Evolutionary conservation across 2,888 invertebrate species (phyloP), one percentile per base, ranked within the genome.

Genomic region (Luperina testacea): DNA sequence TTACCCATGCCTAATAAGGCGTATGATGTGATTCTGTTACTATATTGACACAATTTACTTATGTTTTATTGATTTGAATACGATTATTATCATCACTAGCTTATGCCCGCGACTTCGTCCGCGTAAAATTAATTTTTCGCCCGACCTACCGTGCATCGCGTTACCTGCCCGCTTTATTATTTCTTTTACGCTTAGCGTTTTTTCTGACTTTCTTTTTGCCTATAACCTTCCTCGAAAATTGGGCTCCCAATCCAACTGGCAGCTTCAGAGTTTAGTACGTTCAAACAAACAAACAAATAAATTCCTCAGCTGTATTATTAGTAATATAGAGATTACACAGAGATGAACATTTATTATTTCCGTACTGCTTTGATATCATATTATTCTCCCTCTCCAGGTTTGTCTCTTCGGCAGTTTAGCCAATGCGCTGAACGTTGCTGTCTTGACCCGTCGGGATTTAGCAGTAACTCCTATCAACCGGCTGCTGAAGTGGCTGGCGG

Each of bases 371-470:
- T 32, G 13, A 15, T 63, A 20, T 11, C 8, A 57, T 24, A 38
- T 65, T 42, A 42, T n/a, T 32, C 38, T n/a, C 69, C 6, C 0
- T 74, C 88, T 86, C 17, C 93, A 97, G 97, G 98, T 99, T 51
- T 99, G 99, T 92, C 93, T 98, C 68, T 98, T 99, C 90, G 99
- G 99, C 24, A 98, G 98, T 59, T 96, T 99, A 80, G 98, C 99
- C n/a, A 99, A 99, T 92, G 97, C 98, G 27, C 95, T 99, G 85
- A 99, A 99, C 94, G 98, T 99, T 83, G 98, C 98, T 5, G 98
- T 99, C 7, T 96, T 99, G 83, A 98, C 99, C 6, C 97, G 98
- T 65, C 98, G 98, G 85, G 98, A 98, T 92, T 97, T 99, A 97
- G 97, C 98, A 63, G 96, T 97, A 64, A 98, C 99, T 0, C 98